Evolutionary conservation across 2,113 vertebrate species (phyloP).

Genomic region (Neolamprologus hecqui): DNA sequence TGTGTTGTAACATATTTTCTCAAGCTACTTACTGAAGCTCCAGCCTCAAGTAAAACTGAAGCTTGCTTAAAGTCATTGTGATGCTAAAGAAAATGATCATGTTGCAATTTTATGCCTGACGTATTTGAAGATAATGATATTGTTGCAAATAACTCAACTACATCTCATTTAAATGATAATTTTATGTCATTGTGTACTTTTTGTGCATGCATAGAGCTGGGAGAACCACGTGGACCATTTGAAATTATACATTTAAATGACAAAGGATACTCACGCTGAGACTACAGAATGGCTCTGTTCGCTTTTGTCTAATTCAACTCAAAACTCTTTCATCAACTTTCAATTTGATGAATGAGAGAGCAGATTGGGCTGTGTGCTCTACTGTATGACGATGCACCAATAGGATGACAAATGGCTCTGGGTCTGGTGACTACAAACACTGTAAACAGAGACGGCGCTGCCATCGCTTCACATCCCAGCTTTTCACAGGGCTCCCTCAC

Average conservation of each 20-base stretch:
- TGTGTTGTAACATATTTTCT: neutral
- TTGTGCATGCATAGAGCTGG: neutral
- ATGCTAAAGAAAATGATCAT: neutral
- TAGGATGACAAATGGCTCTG: slow-evolving; percentile 59
- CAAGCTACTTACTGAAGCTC: neutral
- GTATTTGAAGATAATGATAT: slow-evolving; percentile 29
- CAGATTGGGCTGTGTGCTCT: neutral
- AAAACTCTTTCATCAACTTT: slow-evolving; percentile 37
- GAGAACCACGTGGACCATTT: neutral
- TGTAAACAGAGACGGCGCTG: slow-evolving; percentile 45
- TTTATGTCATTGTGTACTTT: neutral
- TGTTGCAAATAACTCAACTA: slow-evolving; percentile 7
- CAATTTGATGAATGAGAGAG: slow-evolving; percentile 57
- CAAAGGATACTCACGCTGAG: neutral
- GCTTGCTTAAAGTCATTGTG: neutral
- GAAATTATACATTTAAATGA: slow-evolving; percentile 31
- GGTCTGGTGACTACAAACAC: slow-evolving; percentile 51
- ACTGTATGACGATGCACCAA: slow-evolving; percentile 29
- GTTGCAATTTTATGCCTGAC: slow-evolving; percentile 7
- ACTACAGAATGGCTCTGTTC: slow-evolving; percentile 26
- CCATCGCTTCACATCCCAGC: slow-evolving; percentile 12
- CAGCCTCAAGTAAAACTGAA: neutral
- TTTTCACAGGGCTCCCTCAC: slow-evolving; percentile 29
- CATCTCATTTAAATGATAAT: slow-evolving; percentile 48
- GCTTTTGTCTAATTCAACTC: slow-evolving; percentile 36